These are phyloP conservation scores for Hyles euphorbiae DNA, from an alignment of 1,140 invertebrate species.

Conservation along the genomic window DNA sequence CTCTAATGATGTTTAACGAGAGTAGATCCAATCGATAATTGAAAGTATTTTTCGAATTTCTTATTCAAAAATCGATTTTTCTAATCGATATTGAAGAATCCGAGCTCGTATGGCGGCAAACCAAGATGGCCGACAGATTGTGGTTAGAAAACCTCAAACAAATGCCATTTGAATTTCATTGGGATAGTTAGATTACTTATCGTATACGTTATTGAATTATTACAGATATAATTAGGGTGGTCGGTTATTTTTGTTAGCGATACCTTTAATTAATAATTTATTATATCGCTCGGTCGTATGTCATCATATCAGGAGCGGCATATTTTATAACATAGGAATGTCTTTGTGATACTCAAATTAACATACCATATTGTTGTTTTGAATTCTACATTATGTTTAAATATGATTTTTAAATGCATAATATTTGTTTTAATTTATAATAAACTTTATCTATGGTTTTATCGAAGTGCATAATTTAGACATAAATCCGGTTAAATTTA, in stretches of 20 bases:
- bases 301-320: too few species aligned
- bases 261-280: background rate
- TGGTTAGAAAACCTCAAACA: slow-evolving; percentile 16
- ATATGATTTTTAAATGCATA: too few species aligned
- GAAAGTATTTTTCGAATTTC: slow-evolving; percentile 36
- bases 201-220: slow-evolving; percentile 28
- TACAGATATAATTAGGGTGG: slow-evolving; percentile 12
- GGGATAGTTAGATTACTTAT: slow-evolving; percentile 20
- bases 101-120: slow-evolving; percentile 21
- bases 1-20: slow-evolving; percentile 52
- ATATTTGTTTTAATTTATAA: too few species aligned
- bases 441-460: too few species aligned
- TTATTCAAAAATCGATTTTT: slow-evolving; percentile 44
- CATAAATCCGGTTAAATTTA: too few species aligned
- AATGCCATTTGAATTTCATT: slow-evolving; percentile 32
- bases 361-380: too few species aligned
- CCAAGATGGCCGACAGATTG: slow-evolving; percentile 35
- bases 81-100: slow-evolving; percentile 47
- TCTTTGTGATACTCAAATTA: too few species aligned
- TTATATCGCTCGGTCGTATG: too few species aligned
- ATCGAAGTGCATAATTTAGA: too few species aligned
- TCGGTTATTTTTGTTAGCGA: background rate
- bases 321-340: too few species aligned
- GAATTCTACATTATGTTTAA: too few species aligned
- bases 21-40: slow-evolving; percentile 45